Base-by-base conservation (phyloP, 2,888 invertebrate species). In the Strigamia maritima region DNA sequence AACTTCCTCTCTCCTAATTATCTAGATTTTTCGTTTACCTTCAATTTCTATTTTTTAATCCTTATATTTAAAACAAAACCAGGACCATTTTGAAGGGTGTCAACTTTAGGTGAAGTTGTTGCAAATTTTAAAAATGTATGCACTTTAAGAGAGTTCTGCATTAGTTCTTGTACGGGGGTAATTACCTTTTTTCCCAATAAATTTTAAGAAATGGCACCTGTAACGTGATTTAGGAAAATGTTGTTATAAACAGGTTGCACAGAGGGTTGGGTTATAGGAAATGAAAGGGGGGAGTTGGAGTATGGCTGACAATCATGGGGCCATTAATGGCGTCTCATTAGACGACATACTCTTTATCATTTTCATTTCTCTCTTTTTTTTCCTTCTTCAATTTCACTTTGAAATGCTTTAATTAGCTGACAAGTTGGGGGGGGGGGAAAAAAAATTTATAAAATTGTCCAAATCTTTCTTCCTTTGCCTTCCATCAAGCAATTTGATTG, bases 321-420 rank as follows among this genome's bases (percentile, higher is more conserved):
- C 70, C 70, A 70, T 70, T 70, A 70, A 70, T 70, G 70, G 70
- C 70, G 70, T 70, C 70, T 70, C 70, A 70, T 70, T 70, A 70
- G 70, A 70, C 70, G 70, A 70, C 70, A 70, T 70, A 70, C 70
- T 70, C 70, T 70, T 70, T 70, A 70, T 70, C 70, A 70, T 70
- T 70, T 70, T 28, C 70, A 26, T 70, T 70, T 70, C 70, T 70
- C 24, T 26, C n/a, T 70, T 28, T 70, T 26, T 28, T 54, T 8
- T 70, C 26, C 6, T 70, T 28, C 70, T 70, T 26, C 70, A 70
- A 70, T 70, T 70, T 70, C 70, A 70, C 70, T 70, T 70, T 70
- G 70, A 70, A 70, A 70, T 70, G 70, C 70, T 70, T 70, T 70
- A 70, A 70, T 70, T 70, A 70, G 70, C 70, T 70, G 70, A 70